Evolutionary conservation across 2,797 vertebrate species (phyloP).

Genomic region (Phylloscopus collybita): DNA sequence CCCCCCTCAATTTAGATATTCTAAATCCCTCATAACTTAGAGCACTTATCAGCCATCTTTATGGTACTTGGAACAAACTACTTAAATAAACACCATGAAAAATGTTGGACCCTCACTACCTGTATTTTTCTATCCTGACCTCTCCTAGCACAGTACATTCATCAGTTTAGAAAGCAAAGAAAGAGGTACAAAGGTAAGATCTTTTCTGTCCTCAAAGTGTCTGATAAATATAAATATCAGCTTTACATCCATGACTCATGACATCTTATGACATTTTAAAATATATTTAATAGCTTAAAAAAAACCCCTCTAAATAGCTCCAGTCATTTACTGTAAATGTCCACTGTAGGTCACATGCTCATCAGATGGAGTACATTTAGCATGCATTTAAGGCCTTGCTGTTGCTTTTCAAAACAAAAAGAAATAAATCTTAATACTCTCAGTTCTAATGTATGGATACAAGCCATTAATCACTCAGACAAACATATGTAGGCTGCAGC

Average conservation of each 20-base stretch:
- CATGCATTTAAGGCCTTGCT: constrained; percentile 27
- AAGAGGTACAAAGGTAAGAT: constrained; percentile 45
- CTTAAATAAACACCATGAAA: constrained; percentile 54
- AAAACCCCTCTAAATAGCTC: constrained; percentile 5
- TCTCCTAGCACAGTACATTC: constrained; percentile 40
- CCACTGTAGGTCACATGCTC: constrained; percentile 32
- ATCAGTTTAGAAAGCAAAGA: constrained; percentile 53
- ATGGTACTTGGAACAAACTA: not conserved
- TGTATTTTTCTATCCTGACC: constrained; percentile 50
- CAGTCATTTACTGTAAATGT: constrained; percentile 66
- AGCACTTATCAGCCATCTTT: not conserved
- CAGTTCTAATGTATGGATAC: constrained; percentile 60
- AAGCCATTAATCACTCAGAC: constrained; percentile 74
- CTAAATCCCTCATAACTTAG: not conserved
- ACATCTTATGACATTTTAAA: constrained; percentile 59
- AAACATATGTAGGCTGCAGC: constrained; percentile 80
- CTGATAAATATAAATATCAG: constrained; percentile 72
- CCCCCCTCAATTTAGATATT: not conserved
- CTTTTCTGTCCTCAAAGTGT: constrained; percentile 53
- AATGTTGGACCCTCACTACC: constrained; percentile 18
- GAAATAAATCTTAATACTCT: constrained; percentile 64
- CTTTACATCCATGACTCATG: constrained; percentile 35
- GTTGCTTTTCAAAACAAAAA: constrained; percentile 64
- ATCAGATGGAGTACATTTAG: constrained; percentile 38
- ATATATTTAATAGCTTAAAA: constrained; percentile 68